These are phyloP conservation scores for Terebella lapidaria DNA, from an alignment of 2,888 invertebrate species.

Conservation along the genomic window DNA sequence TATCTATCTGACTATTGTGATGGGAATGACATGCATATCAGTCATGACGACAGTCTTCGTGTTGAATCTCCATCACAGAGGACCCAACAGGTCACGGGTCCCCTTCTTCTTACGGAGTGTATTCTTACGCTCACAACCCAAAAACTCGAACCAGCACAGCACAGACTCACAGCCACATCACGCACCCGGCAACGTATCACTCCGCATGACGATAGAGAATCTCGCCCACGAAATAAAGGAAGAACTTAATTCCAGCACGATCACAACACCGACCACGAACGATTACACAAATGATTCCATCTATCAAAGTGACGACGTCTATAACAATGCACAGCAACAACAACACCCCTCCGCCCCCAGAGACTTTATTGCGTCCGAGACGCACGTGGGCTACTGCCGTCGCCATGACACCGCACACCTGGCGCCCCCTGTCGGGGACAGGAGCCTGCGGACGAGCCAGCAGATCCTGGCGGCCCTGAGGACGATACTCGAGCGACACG, in stretches of 20 bases:
- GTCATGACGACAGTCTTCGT: conserved; percentile 30
- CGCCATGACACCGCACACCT: neutral
- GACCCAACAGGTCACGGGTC: conserved; percentile 25
- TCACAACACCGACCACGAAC: too few species aligned
- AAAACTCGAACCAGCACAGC: conserved; percentile 12
- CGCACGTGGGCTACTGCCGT: neutral
- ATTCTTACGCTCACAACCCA: conserved; percentile 13
- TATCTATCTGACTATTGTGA: conserved; percentile 33
- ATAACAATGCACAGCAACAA: neutral
- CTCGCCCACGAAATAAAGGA: conserved; percentile 50
- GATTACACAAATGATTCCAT: neutral
- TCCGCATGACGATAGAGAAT: conserved; percentile 46
- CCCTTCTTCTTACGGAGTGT: conserved; percentile 27
- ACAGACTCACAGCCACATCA: conserved; percentile 25
- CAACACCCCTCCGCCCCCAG: neutral
- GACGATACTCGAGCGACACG: conserved; percentile 55
- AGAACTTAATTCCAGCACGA: conserved; percentile 29
- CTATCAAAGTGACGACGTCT: neutral
- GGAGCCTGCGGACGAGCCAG: conserved; percentile 40
- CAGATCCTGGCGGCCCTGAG: conserved; percentile 55
- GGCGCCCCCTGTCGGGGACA: neutral
- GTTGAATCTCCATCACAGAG: conserved; percentile 29
- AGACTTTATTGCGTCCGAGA: neutral
- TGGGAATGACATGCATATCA: conserved; percentile 30
- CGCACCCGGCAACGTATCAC: conserved; percentile 41